Conservation (phyloP, 2,797 vertebrate species). For the Austrolebias charrua region DNA sequence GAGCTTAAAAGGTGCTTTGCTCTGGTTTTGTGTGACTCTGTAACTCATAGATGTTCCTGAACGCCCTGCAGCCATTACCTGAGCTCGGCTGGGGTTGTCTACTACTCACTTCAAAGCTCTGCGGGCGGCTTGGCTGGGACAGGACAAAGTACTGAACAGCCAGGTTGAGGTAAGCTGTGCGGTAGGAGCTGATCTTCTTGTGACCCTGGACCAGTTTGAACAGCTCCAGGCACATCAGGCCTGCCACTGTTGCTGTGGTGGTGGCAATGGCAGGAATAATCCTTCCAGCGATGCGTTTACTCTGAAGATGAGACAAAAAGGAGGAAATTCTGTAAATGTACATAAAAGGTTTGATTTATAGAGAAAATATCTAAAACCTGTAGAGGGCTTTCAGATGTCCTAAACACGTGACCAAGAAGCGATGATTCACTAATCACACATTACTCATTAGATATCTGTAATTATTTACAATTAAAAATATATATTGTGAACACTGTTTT, state of each 20-base stretch:
- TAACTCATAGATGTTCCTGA: conserved; percentile 26
- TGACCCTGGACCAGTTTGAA: conserved; percentile 84
- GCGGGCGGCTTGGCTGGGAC: conserved; percentile 50
- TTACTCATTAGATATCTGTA: too few relatives aligned
- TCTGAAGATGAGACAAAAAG: conserved; percentile 68
- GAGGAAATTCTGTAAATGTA: not conserved
- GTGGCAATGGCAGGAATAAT: conserved; percentile 91
- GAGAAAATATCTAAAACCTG: too few relatives aligned
- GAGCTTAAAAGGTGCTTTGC: conserved; percentile 27
- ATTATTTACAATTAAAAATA: too few relatives aligned
- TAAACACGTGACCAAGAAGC: too few relatives aligned
- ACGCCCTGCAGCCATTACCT: conserved; percentile 2
- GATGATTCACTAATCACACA: too few relatives aligned
- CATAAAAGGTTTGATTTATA: not conserved
- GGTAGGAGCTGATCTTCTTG: conserved; percentile 70
- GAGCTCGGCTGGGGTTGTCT: conserved; percentile 10
- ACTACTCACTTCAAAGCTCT: conserved; percentile 78
- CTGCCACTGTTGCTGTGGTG: conserved; percentile 84
- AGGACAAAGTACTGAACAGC: conserved; percentile 67
- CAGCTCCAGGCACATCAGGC: conserved; percentile 87
- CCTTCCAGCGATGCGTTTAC: conserved; percentile 82
- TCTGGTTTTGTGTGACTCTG: conserved; percentile 30
- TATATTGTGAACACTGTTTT: too few relatives aligned
- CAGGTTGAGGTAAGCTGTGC: conserved; percentile 76
- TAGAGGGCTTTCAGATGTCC: too few relatives aligned